A percentile compares a stretch with the other conserved stretches of the same genome.
Conservation (phyloP, 2,797 vertebrate genomes). For the Intellagama lesueurii region DNA sequence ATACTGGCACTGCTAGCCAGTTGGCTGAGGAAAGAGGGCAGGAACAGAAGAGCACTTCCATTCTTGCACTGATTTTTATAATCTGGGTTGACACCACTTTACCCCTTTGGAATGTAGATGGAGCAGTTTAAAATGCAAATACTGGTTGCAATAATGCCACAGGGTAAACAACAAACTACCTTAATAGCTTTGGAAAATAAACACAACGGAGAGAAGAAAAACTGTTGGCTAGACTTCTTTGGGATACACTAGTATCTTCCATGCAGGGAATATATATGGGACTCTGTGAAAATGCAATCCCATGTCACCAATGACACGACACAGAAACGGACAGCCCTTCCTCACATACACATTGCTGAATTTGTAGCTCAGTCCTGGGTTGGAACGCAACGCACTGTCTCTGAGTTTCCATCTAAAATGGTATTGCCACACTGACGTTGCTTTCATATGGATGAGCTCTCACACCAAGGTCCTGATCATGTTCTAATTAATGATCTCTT, state of each 20-base stretch:
- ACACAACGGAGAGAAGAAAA: background rate
- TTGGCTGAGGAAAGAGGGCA: too few relatives aligned
- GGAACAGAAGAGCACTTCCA: background rate
- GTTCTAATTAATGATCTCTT: constrained; percentile 72
- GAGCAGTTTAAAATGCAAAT: background rate
- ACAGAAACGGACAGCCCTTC: background rate
- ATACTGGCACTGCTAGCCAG: background rate
- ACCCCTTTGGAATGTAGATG: background rate
- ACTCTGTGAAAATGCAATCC: background rate
- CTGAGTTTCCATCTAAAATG: constrained; percentile 51
- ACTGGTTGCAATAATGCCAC: background rate
- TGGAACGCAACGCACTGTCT: constrained; percentile 51
- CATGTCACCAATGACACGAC: background rate
- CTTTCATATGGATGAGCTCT: constrained; percentile 66
- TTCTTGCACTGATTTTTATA: background rate
- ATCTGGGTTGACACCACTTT: background rate
- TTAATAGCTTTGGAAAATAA: background rate
- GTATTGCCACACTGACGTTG: constrained; percentile 55
- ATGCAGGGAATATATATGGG: background rate
- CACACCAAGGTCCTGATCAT: constrained; percentile 65
- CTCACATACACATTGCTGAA: background rate
- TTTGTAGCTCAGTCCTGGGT: constrained; percentile 10
- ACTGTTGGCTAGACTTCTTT: background rate
- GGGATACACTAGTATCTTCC: background rate
- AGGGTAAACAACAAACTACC: background rate